Evolutionary conservation across 2,113 vertebrate genomes (phyloP).

Genomic region (Bos indicus): DNA sequence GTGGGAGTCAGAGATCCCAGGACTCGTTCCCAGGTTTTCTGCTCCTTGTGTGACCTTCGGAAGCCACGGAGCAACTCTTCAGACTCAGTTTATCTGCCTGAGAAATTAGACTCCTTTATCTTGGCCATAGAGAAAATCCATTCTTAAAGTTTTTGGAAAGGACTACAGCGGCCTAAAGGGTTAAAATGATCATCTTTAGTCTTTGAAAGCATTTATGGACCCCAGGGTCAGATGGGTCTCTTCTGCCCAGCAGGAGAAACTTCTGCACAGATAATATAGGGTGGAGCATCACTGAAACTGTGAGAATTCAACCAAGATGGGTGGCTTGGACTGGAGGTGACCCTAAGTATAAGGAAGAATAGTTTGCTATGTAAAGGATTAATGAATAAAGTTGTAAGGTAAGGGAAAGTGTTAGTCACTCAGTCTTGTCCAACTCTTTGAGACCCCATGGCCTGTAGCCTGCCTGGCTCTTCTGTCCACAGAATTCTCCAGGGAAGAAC

Average conservation of each 20-base stretch:
- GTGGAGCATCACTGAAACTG: not conserved
- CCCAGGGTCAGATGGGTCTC: not conserved
- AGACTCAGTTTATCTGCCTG: conserved; percentile 55
- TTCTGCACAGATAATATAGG: not conserved
- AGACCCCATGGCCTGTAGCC: not conserved
- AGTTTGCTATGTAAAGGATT: not conserved
- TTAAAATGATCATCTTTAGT: not conserved
- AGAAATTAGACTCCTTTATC: conserved; percentile 3
- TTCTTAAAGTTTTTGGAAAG: not conserved
- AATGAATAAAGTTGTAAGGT: not conserved
- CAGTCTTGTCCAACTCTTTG: not conserved
- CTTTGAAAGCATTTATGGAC: not conserved
- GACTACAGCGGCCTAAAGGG: not conserved
- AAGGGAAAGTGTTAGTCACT: not conserved
- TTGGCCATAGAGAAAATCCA: not conserved
- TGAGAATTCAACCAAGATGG: not conserved
- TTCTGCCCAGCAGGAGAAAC: not conserved
- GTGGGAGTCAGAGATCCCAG: conserved; percentile 67
- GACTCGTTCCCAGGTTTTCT: conserved; percentile 67
- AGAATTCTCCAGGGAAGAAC: not conserved
- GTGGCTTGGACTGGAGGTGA: not conserved
- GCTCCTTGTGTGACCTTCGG: conserved; percentile 57
- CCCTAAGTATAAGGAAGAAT: not conserved
- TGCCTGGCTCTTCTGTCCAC: not conserved
- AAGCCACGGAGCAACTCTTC: not conserved